phyloP scores from a whole-genome alignment of 2,888 invertebrate genomes.

The Strigamia maritima region DNA sequence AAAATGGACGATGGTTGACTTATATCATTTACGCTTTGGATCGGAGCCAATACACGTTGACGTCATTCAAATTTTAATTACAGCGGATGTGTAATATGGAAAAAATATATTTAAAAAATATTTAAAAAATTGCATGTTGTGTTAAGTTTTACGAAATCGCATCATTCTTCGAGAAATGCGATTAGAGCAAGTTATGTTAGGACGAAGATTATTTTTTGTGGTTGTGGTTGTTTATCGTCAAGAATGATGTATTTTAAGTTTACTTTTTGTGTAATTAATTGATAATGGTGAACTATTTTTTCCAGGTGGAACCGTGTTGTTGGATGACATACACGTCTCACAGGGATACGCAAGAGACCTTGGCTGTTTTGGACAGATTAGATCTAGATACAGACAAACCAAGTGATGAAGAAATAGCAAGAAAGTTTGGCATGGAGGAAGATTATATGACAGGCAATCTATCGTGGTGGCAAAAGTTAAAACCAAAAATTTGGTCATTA shows the following conservation, averaged over 20 bases:
- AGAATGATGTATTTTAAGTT: too few relatives aligned
- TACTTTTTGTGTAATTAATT: background rate
- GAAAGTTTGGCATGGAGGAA: conserved; percentile 95
- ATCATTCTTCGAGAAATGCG: background rate
- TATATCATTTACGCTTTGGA: background rate
- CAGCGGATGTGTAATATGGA: background rate
- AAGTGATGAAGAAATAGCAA: conserved; percentile 94
- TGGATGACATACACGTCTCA: conserved; percentile 98
- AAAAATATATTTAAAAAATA: too few relatives aligned
- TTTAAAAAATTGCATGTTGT: background rate
- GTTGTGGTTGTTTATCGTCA: too few relatives aligned
- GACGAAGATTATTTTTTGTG: too few relatives aligned
- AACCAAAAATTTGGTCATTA: conserved; percentile 97
- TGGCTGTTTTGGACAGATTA: conserved; percentile 93
- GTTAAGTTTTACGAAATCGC: background rate
- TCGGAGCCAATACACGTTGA: background rate
- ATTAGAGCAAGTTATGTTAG: too few relatives aligned
- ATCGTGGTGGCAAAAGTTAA: conserved; percentile 94
- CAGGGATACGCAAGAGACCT: conserved; percentile 97
- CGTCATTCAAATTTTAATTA: background rate
- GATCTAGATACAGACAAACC: conserved; percentile 98
- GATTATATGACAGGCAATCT: conserved; percentile 86
- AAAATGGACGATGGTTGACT: background rate
- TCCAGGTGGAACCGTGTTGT: conserved; percentile 89
- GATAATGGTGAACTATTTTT: background rate